These are phyloP conservation scores for Bradypus variegatus DNA, from an alignment of 2,797 vertebrate species.

Conservation along the genomic window DNA sequence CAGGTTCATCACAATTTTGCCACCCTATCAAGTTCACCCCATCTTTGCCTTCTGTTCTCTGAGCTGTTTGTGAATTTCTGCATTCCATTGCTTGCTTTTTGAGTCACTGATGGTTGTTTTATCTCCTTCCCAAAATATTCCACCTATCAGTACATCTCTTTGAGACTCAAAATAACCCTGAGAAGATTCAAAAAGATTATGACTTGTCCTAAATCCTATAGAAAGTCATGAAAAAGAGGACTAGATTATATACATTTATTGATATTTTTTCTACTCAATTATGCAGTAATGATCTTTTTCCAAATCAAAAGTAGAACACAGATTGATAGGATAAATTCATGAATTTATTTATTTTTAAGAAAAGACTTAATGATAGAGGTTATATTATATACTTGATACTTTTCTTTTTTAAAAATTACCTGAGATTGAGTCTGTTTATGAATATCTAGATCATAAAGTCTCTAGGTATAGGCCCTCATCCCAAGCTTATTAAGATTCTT, in stretches of 20 bases:
- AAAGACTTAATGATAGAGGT: conserved; percentile 3
- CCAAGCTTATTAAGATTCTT: not conserved
- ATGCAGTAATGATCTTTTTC: not conserved
- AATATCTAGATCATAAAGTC: not conserved
- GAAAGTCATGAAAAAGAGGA: conserved; percentile 2
- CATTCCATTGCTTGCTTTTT: not conserved
- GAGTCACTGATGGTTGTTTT: not conserved
- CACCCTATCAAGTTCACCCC: not conserved
- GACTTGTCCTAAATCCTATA: not conserved
- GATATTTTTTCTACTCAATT: conserved; percentile 2
- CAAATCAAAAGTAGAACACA: conserved; percentile 18
- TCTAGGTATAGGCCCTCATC: not conserved
- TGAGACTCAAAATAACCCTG: not conserved
- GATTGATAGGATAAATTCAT: not conserved
- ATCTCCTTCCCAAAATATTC: not conserved
- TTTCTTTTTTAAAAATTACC: not conserved
- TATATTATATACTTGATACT: not conserved
- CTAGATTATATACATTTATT: conserved; percentile 1
- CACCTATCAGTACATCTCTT: not conserved
- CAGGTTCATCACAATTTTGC: not conserved
- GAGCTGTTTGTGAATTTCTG: not conserved
- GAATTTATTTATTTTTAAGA: conserved; percentile 2
- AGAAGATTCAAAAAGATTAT: not conserved
- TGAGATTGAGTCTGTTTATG: not conserved
- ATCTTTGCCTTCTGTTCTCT: not conserved